Conservation (phyloP, 2,113 vertebrate genomes). For the Nycticebus coucang region DNA sequence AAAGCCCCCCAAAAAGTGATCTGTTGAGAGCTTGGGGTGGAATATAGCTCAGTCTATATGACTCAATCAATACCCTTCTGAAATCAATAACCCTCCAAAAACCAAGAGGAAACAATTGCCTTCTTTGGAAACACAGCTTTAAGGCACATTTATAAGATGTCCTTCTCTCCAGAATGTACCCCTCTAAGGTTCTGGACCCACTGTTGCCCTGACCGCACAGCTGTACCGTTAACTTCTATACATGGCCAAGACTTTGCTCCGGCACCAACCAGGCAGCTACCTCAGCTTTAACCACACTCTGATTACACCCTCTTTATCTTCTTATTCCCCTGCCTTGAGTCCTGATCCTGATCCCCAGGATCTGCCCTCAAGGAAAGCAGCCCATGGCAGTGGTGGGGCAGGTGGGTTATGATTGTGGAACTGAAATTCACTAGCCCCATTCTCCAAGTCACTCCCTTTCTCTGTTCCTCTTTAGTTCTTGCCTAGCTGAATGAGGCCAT, state of each 20-base stretch:
- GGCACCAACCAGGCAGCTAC: background rate
- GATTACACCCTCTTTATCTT: background rate
- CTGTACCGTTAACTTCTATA: too few relatives aligned
- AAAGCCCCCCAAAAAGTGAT: background rate
- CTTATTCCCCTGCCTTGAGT: background rate
- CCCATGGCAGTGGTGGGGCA: background rate
- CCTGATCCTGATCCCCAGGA: background rate
- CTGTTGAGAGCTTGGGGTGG: background rate
- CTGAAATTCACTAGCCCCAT: background rate
- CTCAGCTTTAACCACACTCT: background rate
- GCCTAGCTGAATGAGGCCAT: background rate
- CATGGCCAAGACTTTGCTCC: background rate
- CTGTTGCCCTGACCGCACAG: background rate
- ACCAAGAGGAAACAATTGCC: background rate
- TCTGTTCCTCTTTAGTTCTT: background rate
- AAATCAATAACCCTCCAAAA: background rate
- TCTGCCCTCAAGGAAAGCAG: background rate
- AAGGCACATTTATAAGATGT: background rate
- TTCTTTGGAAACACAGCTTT: conserved; percentile 1
- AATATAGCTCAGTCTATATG: background rate
- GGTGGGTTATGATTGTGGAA: background rate
- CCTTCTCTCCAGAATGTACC: background rate
- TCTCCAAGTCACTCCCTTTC: background rate
- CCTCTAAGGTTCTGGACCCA: background rate
- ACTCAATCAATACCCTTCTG: background rate